Conservation (phyloP, 2,888 invertebrate genomes). For the Bembecia ichneumoniformis region DNA sequence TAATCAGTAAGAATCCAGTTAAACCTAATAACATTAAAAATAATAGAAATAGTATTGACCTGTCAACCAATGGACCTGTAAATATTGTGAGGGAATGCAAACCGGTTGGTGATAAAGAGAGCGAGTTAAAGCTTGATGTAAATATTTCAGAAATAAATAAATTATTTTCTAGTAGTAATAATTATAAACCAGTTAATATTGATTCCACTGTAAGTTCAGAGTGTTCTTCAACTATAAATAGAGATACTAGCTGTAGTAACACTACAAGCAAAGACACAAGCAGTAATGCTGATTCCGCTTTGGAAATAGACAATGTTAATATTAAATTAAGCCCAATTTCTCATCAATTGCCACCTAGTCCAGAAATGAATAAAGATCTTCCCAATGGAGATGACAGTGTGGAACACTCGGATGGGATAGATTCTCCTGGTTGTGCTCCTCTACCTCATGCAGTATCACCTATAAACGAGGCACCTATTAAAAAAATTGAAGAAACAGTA, state of each 20-base stretch:
- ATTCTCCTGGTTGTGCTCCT: constrained; percentile 37
- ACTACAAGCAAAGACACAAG: constrained; percentile 37
- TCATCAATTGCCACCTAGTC: constrained; percentile 19
- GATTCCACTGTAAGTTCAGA: constrained; percentile 42
- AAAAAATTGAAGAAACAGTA: constrained; percentile 26
- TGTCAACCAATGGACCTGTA: constrained; percentile 39
- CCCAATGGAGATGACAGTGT: constrained; percentile 51
- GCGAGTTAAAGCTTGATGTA: constrained; percentile 35
- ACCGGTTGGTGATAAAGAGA: constrained; percentile 28
- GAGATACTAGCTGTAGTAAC: not conserved
- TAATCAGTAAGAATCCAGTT: constrained; percentile 54
- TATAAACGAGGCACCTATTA: constrained; percentile 16
- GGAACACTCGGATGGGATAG: constrained; percentile 49
- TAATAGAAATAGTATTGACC: constrained; percentile 35
- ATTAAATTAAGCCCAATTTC: constrained; percentile 31
- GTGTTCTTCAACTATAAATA: constrained; percentile 21
- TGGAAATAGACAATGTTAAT: constrained; percentile 35
- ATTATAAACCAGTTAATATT: constrained; percentile 33
- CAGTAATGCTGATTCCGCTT: constrained; percentile 36
- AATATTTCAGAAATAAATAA: constrained; percentile 30
- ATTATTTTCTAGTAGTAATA: constrained; percentile 21
- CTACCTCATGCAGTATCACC: constrained; percentile 8
- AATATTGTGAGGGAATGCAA: constrained; percentile 33
- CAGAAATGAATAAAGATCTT: constrained; percentile 21
- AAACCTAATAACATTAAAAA: constrained; percentile 46